A percentile compares a stretch with the other conserved stretches of the same genome.
These are phyloP conservation scores for Rhinoraja longicauda DNA, from an alignment of 2,797 vertebrate genomes.

Conservation along the genomic window DNA sequence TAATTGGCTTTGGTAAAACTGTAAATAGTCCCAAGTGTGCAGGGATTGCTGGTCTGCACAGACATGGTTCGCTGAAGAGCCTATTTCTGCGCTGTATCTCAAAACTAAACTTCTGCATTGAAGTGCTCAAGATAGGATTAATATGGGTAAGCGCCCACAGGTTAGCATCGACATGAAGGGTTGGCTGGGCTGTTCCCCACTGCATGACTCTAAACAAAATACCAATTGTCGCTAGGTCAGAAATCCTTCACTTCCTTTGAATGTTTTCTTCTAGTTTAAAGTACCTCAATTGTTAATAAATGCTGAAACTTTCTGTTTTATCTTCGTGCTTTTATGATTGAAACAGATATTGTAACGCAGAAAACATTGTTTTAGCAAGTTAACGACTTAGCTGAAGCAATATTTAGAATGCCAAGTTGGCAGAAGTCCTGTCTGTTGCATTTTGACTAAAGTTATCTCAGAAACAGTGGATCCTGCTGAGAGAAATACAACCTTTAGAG, in stretches of 20 bases:
- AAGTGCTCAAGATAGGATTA: no score
- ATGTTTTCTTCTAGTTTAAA: background rate
- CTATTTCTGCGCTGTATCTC: no score
- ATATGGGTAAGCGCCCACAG: no score
- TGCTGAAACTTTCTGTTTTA: background rate
- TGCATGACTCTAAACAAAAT: background rate
- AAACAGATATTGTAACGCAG: background rate
- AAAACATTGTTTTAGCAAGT: background rate
- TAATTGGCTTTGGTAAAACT: no score
- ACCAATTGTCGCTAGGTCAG: background rate
- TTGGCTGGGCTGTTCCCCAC: no score
- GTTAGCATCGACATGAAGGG: no score
- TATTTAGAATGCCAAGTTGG: background rate
- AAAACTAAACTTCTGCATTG: no score
- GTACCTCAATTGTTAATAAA: background rate
- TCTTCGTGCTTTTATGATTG: background rate
- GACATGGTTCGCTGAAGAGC: no score
- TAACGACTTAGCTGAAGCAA: background rate
- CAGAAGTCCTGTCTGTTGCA: background rate
- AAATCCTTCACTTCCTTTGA: background rate
- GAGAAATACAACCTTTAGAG: constrained; percentile 18
- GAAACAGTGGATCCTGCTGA: background rate
- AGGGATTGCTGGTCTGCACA: no score
- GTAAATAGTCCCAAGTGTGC: no score
- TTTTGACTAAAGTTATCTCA: background rate